Evolutionary conservation across 2,113 vertebrate genomes (phyloP).

Genomic region (Eudyptes chrysolophus): DNA sequence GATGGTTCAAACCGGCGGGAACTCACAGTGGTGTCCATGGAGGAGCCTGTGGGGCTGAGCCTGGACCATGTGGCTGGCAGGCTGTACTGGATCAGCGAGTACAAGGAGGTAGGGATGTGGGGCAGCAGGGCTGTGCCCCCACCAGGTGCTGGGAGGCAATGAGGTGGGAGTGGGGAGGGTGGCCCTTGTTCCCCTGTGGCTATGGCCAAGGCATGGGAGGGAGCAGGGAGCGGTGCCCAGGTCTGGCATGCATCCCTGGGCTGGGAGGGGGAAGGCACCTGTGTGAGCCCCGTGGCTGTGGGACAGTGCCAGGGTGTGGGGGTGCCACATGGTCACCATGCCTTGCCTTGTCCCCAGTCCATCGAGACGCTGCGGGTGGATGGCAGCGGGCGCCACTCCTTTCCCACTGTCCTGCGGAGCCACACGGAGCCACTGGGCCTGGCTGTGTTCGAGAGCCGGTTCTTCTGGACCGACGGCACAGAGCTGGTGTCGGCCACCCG

Average conservation of each 20-base stretch:
- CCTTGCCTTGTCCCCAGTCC: slow-evolving; percentile 70
- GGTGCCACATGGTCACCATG: accelerated
- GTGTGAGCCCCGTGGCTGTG: background rate
- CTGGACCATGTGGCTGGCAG: slow-evolving; percentile 79
- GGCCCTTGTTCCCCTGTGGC: background rate
- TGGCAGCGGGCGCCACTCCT: slow-evolving; percentile 77
- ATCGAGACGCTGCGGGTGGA: slow-evolving; percentile 84
- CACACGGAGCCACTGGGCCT: slow-evolving; percentile 63
- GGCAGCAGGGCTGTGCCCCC: background rate
- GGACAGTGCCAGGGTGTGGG: background rate
- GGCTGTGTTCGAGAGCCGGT: slow-evolving; percentile 78
- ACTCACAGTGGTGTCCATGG: slow-evolving; percentile 75
- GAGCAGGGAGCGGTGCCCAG: background rate
- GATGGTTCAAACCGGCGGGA: slow-evolving; percentile 80
- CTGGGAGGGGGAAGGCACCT: background rate
- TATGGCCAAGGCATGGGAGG: background rate
- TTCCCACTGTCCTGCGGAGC: slow-evolving; percentile 72
- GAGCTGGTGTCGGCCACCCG: slow-evolving; percentile 70
- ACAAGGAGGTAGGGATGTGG: slow-evolving; percentile 77
- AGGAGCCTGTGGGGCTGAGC: slow-evolving; percentile 80
- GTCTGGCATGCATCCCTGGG: background rate
- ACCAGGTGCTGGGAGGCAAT: background rate
- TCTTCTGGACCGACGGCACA: slow-evolving; percentile 82
- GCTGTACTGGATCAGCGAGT: slow-evolving; percentile 89
- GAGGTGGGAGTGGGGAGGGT: background rate